phyloP scores from a whole-genome alignment of 2,113 vertebrate genomes.

The Bombycilla garrulus region DNA sequence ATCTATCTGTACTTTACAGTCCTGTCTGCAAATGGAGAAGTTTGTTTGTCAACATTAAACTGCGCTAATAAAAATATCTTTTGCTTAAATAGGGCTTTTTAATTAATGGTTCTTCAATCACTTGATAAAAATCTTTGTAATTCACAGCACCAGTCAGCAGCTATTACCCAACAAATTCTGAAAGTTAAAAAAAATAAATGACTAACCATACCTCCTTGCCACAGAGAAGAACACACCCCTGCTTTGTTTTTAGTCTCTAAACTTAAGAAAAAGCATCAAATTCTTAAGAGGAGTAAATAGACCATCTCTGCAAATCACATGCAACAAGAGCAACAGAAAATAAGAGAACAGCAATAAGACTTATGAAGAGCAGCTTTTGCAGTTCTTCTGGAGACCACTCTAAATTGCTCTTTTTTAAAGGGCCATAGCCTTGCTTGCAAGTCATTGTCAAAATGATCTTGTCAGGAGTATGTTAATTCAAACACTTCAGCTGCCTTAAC shows the following conservation, averaged over 20 bases:
- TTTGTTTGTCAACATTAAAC: neutral
- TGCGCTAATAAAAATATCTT: conserved; percentile 16
- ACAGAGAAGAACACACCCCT: neutral
- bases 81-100: neutral
- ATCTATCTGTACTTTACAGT: neutral
- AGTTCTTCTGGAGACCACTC: neutral
- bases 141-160: neutral
- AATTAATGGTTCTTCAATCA: neutral
- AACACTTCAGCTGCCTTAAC: conserved; percentile 60
- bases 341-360: neutral
- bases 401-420: neutral
- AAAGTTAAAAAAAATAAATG: neutral
- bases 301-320: neutral
- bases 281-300: neutral
- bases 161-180: neutral
- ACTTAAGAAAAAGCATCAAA: neutral
- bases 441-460: neutral
- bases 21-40: neutral
- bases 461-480: neutral
- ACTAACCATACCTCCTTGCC: neutral
- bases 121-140: neutral
- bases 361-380: neutral
- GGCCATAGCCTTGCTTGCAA: neutral
- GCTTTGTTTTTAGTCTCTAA: neutral
- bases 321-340: neutral